Evolutionary conservation across 2,797 vertebrate genomes (phyloP), one percentile per base, ranked within the genome.

Genomic region (Lacerta agilis): DNA sequence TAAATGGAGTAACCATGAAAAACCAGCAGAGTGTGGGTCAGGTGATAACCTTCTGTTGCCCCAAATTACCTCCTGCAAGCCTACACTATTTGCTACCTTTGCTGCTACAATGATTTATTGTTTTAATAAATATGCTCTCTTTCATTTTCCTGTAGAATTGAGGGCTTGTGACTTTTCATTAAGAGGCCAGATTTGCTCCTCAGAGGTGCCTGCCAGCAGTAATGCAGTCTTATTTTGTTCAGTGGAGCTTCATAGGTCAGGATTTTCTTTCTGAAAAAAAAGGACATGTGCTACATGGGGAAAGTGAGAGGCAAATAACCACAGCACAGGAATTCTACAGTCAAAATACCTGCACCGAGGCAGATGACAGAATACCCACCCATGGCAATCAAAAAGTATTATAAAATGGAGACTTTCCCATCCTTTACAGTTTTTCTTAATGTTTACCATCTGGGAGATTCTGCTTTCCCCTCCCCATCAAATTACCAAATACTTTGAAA

Each of bases 61-160:
- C 73, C 18, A 18, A 83, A 83, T 77, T 49, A 38, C 61, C n/a
- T 77, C 27, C 2, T 76, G 71, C 71, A 82, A 45, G 36, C 41
- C 13, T 66, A 27, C 27, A 17, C 29, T 45, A 33, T n/a, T 45
- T 15, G 41, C 80, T 82, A 5, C 43, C 20, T 77, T 83, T 55
- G 58, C 73, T 36, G 45, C 61, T 67, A 36, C 41, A 82, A 55
- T 82, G 86, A 87, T 77, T 87, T 82, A 87, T 82, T 77, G 80
- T 82, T 83, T 87, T 83, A 87, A 87, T 87, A 87, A 87, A 82
- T 64, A 49, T 33, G 71, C 38, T 66, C 71, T 43, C 36, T 77
- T 43, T 87, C 41, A 77, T 83, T 87, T 83, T 76, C 49, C 61
- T n/a, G 5, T 13, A 27, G 58, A 77, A 49, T 36, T 77, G 86